Evolutionary conservation across 2,113 vertebrate genomes (phyloP).

Genomic region (Boleophthalmus pectinirostris): DNA sequence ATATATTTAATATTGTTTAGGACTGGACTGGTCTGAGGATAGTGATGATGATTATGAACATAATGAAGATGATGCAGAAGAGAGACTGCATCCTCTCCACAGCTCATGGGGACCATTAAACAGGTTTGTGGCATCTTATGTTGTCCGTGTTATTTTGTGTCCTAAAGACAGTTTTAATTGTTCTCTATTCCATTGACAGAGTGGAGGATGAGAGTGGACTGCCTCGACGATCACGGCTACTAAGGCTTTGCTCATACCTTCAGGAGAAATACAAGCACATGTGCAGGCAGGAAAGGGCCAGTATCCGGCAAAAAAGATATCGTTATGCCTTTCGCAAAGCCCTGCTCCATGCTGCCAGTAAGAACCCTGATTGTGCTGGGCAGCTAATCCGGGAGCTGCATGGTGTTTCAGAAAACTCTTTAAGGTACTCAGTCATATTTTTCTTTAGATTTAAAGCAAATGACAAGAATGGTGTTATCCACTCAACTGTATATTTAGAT

Average conservation of each 20-base stretch:
- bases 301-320: slow-evolving; percentile 91
- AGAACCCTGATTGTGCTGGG: slow-evolving; percentile 87
- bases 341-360: slow-evolving; percentile 91
- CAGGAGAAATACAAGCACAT: slow-evolving; percentile 98
- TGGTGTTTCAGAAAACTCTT: slow-evolving; percentile 71
- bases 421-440: slow-evolving; percentile 75
- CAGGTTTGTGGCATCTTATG: slow-evolving; percentile 44
- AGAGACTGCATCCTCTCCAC: slow-evolving; percentile 83
- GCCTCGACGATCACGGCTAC: slow-evolving; percentile 88
- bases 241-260: slow-evolving; percentile 96
- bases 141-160: background rate
- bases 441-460: background rate
- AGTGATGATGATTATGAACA: slow-evolving; percentile 86
- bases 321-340: slow-evolving; percentile 91
- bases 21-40: slow-evolving; percentile 98
- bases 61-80: slow-evolving; percentile 78
- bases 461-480: no score
- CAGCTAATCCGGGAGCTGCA: slow-evolving; percentile 86
- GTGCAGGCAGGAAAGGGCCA: slow-evolving; percentile 93
- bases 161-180: background rate
- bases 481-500: no score
- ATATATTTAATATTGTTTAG: slow-evolving; percentile 62
- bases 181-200: slow-evolving; percentile 17
- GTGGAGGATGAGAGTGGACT: slow-evolving; percentile 79
- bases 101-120: slow-evolving; percentile 82